Base-by-base conservation (phyloP, 2,797 vertebrate genomes). In the Falco cherrug region DNA sequence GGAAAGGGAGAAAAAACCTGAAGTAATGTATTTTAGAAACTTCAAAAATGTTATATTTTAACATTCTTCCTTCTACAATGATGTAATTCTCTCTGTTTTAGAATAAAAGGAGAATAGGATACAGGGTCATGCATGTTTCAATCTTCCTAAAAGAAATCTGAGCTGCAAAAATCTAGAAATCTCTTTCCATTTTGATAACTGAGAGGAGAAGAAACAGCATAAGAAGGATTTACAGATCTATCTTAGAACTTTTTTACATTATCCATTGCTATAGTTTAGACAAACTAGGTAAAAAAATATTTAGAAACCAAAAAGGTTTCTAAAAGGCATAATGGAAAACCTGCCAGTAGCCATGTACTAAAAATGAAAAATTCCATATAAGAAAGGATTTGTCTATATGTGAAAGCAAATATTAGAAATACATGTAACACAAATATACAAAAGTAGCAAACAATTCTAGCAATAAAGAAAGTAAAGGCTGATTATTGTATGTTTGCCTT, bases 401-500 rank as follows among this genome's bases (percentile, higher is more conserved):
- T 60, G 31, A 43, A 37, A 59, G 33, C 1, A 4, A 65, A 10
- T 69, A 60, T 39, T 76, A 51, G 3, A 35, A 70, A 67, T 33
- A 31, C 7, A 17, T 0, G 1, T 48, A 6, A 25, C 29, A 37
- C 3, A 74, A 60, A 31, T n/a, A 54, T 5, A 6, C 0, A 57
- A 76, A 84, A 35, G 9, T 11, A 47, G 0, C 5, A 81, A 53
- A 22, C 7, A 21, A 37, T 51, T 68, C 20, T 68, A 68, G 3
- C 1, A 3, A 39, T 45, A 26, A 35, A 76, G 15, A 63, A 57
- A 43, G 1, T 37, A 83, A 88, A 59, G 3, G 8, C 3, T 74
- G 9, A 17, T n/a, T 51, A 33, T 5, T 41, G 0, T 24, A 37
- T 35, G 5, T 69, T 24, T 45, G 10, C 11, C 6, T 64, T 28